Base-by-base conservation (phyloP, 2,797 vertebrate genomes). In the Leptatherina wallacei region DNA sequence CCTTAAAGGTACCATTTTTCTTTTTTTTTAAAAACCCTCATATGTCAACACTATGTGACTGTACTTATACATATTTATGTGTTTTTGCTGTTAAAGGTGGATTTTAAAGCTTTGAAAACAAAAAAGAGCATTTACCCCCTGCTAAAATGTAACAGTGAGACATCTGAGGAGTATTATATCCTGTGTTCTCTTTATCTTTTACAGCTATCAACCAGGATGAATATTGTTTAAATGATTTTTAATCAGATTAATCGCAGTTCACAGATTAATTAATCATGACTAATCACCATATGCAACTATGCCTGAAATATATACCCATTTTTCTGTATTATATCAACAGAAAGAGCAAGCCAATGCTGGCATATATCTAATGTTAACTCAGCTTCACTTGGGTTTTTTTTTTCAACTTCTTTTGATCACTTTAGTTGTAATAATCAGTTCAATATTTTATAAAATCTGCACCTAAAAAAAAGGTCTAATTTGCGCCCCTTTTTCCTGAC, bases 141-240 rank as follows among this genome's bases (percentile, higher is more conserved):
- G 29, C 67, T 61, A 14, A 51, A 64, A 75, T 22, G 24, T 32
- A 69, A 77, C 40, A 57, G 32, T 29, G 59, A 52, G 63, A 60
- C 44, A 79, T 71, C 61, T 27, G 63, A 65, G 44, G 36, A 74
- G 22, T 73, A n/a, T 27, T 47, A 58, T 69, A 51, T 24, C 27
- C 47, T 70, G 16, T 0, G 20, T 29, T 57, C 69, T 74, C 49
- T 77, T 81, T 78, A 52, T 68, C 69, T 62, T 71, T 58, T 74
- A 77, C 47, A 82, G 78, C 82, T 44, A 75, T 86, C 71, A 78
- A 35, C 47, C 73, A 47, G 67, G 65, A 87, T 73, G 74, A 73
- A 24, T 78, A 87, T 88, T 66, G 80, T 89, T 88, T 74, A 54
- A 73, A 35, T 32, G 3, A 32, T 36, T 69, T 70, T 60, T 38